Conservation (phyloP, 2,113 vertebrate species). For the Neodontobutis hainanensis region DNA sequence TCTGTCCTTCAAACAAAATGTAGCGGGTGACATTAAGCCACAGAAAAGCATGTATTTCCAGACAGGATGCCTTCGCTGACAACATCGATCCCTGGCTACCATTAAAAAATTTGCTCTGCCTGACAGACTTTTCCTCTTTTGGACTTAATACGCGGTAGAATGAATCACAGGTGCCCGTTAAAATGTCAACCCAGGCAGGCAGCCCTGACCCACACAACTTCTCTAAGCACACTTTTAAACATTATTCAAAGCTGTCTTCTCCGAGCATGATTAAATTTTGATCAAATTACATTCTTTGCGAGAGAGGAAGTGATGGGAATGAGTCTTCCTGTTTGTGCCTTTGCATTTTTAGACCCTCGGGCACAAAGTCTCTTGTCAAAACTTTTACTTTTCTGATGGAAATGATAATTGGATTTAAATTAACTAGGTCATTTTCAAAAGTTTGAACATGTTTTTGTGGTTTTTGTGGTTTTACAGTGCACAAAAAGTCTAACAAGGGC, state of each 20-base stretch:
- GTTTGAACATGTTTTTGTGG: constrained; percentile 23
- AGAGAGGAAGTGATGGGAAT: constrained; percentile 59
- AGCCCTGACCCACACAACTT: constrained; percentile 25
- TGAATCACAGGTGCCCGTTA: constrained; percentile 75
- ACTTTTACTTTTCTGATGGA: constrained; percentile 47
- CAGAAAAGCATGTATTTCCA: constrained; percentile 70
- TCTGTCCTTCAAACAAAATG: constrained; percentile 52
- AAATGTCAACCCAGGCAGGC: constrained; percentile 62
- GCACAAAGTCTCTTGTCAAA: constrained; percentile 37
- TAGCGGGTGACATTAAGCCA: constrained; percentile 51
- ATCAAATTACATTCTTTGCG: constrained; percentile 51
- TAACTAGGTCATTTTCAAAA: constrained; percentile 22
- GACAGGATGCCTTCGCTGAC: constrained; percentile 78
- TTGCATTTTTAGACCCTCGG: constrained; percentile 52
- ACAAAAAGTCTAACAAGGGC: background rate
- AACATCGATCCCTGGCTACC: constrained; percentile 79
- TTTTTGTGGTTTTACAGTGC: constrained; percentile 14
- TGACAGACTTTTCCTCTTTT: constrained; percentile 77
- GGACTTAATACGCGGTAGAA: constrained; percentile 64
- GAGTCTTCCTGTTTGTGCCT: constrained; percentile 57
- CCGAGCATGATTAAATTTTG: constrained; percentile 46
- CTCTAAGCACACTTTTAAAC: constrained; percentile 12
- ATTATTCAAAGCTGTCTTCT: constrained; percentile 13
- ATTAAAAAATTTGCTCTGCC: constrained; percentile 82
- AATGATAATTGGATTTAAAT: constrained; percentile 31